Evolutionary conservation across 2,113 vertebrate species (phyloP), one percentile per base, ranked within the genome.

Genomic region (Serranochromis macrocephalus): DNA sequence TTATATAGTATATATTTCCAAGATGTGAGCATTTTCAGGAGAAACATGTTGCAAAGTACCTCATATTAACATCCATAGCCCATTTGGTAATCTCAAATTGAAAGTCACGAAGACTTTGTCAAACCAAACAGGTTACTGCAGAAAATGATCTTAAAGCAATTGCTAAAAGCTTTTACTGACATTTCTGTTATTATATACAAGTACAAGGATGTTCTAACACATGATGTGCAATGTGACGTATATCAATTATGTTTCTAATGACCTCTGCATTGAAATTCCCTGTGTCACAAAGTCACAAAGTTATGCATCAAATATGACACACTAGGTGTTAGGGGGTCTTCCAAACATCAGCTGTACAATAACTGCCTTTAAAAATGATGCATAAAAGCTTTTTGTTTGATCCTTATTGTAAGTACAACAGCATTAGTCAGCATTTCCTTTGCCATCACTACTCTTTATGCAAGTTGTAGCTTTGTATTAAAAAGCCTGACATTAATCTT

Each of bases 161-260:
- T 6, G 8, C 13, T 42, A 47, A 45, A 73, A 73, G 40, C 5
- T 73, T 73, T 38, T 66, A 38, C 61, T 7, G 2, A 12, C 31
- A 66, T n/a, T 66, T 36, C 31, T 63, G 1, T 63, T 63, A 36
- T 63, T 36, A 36, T 63, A 63, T 36, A 63, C 17, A 63, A 36
- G 31, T n/a, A 63, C 31, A 63, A n/a, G 61, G 17, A 36, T 66
- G 61, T 66, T 66, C 17, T 36, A 36, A 66, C 31, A 38, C 61
- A 66, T 12, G 31, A 38, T 12, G 61, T 1, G 0, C 61, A 66
- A 12, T 12, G 17, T n/a, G 4, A 6, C 6, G 3, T 66, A 0
- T 3, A 36, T n/a, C 61, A 36, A 0, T 66, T 12, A n/a, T 66
- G 61, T n/a, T 66, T 66, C 17, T 66, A 36, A 66, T 36, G 17